Percentiles rank a stretch among this genome's conserved stretches.
These are phyloP conservation scores for Ceratotherium simum DNA, from an alignment of 2,113 vertebrate genomes.

Conservation along the genomic window DNA sequence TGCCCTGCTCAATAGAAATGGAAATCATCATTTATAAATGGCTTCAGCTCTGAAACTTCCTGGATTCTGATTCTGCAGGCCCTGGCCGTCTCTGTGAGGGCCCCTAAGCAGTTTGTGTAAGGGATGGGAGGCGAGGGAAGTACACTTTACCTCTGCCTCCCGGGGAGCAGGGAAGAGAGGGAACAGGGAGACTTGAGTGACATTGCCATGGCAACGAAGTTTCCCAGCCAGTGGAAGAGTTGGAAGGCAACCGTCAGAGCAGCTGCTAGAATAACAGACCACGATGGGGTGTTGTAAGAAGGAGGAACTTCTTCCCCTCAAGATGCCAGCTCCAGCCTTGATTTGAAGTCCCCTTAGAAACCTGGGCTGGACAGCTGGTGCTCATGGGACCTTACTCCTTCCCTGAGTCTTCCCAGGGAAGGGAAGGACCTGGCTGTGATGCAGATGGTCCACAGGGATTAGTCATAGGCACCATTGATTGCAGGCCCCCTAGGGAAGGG, in stretches of 20 bases:
- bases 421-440: not conserved
- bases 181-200: not conserved
- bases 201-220: constrained; percentile 72
- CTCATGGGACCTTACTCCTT: not conserved
- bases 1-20: not conserved
- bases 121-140: not conserved
- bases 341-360: not conserved
- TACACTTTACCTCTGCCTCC: not conserved
- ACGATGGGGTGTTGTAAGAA: accelerated
- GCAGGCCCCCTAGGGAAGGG: not conserved
- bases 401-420: not conserved
- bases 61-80: not conserved
- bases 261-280: not conserved
- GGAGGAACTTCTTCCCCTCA: too few species aligned
- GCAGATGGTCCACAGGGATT: not conserved
- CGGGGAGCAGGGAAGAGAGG: not conserved
- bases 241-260: not conserved
- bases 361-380: not conserved
- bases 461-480: not conserved
- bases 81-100: accelerated
- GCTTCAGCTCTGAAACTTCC: not conserved
- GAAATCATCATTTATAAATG: not conserved
- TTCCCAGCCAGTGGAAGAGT: constrained; percentile 62
- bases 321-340: not conserved
- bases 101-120: not conserved